These are phyloP conservation scores for Drosophila ochracea DNA, from an alignment of 2,888 invertebrate species.

Conservation along the genomic window DNA sequence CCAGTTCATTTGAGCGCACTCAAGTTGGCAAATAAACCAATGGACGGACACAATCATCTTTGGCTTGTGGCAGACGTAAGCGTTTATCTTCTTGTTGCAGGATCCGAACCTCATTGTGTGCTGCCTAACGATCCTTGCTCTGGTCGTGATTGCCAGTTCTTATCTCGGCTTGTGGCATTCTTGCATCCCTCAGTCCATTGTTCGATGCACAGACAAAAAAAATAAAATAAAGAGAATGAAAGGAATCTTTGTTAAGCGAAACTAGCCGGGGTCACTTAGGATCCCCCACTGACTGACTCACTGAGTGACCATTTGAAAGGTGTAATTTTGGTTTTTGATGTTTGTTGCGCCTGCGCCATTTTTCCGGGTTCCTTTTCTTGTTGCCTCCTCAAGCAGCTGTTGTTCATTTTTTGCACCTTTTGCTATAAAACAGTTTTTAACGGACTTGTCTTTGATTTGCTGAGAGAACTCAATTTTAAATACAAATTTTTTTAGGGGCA, in stretches of 20 bases:
- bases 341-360: conserved; percentile 46
- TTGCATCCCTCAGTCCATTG: conserved; percentile 56
- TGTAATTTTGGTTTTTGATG: conserved; percentile 73
- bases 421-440: background rate
- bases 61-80: conserved; percentile 75
- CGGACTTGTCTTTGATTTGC: conserved; percentile 21
- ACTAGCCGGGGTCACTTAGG: conserved; percentile 69
- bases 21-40: conserved; percentile 59
- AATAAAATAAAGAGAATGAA: conserved; percentile 34
- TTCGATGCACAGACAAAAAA: conserved; percentile 24
- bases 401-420: conserved; percentile 62
- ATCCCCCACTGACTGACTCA: conserved; percentile 35
- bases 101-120: conserved; percentile 52
- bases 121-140: conserved; percentile 52
- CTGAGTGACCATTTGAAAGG: conserved; percentile 74
- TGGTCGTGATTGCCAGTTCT: conserved; percentile 60
- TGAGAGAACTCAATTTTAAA: background rate
- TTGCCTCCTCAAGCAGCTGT: conserved; percentile 40
- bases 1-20: conserved; percentile 57
- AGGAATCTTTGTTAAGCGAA: conserved; percentile 50
- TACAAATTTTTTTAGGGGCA: background rate
- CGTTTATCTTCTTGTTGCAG: conserved; percentile 51
- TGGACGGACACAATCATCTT: conserved; percentile 28
- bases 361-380: conserved; percentile 19
- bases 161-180: conserved; percentile 80